These are phyloP conservation scores for Acrobasis suavella DNA, from an alignment of 2,888 invertebrate genomes.

Conservation along the genomic window DNA sequence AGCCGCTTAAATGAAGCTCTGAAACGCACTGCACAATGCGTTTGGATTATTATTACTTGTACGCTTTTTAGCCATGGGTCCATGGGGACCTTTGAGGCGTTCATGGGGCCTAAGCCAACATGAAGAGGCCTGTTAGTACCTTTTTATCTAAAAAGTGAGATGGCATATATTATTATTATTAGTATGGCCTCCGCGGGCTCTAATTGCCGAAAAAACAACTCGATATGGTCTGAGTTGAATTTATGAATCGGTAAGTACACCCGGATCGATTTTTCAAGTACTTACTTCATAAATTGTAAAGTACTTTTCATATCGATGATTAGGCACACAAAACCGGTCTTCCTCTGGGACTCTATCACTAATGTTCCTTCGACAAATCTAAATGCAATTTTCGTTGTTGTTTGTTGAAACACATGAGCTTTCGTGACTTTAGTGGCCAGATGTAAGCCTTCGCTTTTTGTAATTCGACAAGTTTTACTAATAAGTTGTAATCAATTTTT, in stretches of 20 bases:
- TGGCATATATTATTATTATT: no score
- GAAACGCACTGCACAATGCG: constrained; percentile 31
- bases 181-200: constrained; percentile 31
- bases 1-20: constrained; percentile 29
- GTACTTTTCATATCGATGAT: constrained; percentile 33
- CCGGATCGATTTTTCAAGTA: constrained; percentile 18
- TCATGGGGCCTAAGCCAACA: no score
- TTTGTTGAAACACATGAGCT: no score
- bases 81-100: no score
- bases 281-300: constrained; percentile 22
- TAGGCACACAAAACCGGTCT: constrained; percentile 35
- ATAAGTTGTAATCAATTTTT: no score
- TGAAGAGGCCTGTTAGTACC: no score
- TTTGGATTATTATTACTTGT: constrained; percentile 37
- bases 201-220: constrained; percentile 30
- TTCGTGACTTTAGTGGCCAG: no score
- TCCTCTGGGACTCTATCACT: constrained; percentile 26
- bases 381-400: neutral
- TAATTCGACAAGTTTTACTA: no score
- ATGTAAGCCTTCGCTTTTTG: no score
- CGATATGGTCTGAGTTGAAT: constrained; percentile 30
- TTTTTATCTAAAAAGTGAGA: no score
- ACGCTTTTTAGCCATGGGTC: no score
- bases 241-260: constrained; percentile 27
- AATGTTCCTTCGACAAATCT: neutral